Percentiles rank a stretch among this genome's conserved stretches.
Evolutionary conservation across 2,113 vertebrate species (phyloP).

Genomic region (pig (Sus scrofa)): T2T-Sscrofa CM000812.6:15259501-15260000

Average conservation of each 20-base stretch:
- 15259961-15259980: constrained; percentile 59
- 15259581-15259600: accelerated
- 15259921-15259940: constrained; percentile 39
- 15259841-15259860: constrained; percentile 58
- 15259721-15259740: constrained; percentile 39
- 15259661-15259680: background rate
- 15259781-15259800: constrained; percentile 42
- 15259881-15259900: constrained; percentile 61
- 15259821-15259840: background rate
- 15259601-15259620: background rate
- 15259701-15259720: constrained; percentile 63
- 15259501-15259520: no score
- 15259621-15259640: background rate
- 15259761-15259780: constrained; percentile 72
- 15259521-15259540: background rate
- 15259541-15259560: background rate
- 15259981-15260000: constrained; percentile 66
- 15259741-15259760: background rate
- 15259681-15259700: constrained; percentile 51
- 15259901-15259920: background rate
- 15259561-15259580: background rate
- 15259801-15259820: background rate
- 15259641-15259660: no score
- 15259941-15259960: constrained; percentile 35
- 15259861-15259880: constrained; percentile 19